Evolutionary conservation across 2,888 invertebrate genomes (phyloP), one percentile per base, ranked within the genome.

Genomic region (Drosophila nigricruria): DNA sequence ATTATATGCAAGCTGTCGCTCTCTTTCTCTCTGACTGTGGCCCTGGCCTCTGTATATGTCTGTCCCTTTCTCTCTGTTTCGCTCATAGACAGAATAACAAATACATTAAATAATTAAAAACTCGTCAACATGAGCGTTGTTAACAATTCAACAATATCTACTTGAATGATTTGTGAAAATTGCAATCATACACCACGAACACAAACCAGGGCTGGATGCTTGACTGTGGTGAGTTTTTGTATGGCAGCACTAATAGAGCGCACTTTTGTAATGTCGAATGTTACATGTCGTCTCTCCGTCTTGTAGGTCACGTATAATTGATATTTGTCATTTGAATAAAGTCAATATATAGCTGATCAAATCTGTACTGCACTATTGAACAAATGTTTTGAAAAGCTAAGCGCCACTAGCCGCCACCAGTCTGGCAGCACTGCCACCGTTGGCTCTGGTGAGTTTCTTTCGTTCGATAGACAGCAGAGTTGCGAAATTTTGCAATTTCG

Each of bases 71-170:
- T 77, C 47, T 77, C 61, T 82, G 50, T 62, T 83, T 74, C 72
- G 84, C 82, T 87, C 81, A 85, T 85, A 87, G 79, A 81, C 88
- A 90, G 89, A 79, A 79, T 89, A 89, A 79, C 90, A 88, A 90
- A 90, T 83, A 84, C 83, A 84, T 84, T 83, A 88, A 82, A 89
- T 84, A 87, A 85, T 88, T 85, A 85, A 80, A 86, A 89, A 90
- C 90, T 89, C 79, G 77, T 82, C 90, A 88, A 91, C 89, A 85
- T 83, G 70, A 74, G 81, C 83, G 89, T 78, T 77, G 88, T 88
- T 90, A 91, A 90, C 91, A 90, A 90, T 91, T 92, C 92, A 92
- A 92, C 91, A 90, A 90, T 86, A 90, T 91, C 90, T 90, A 92
- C 92, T 92, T 91, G 86, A 91, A 91, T 91, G 91, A 90, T 59